Evolutionary conservation across 53 echinoderm and acorn worm species (phyloP).

Genomic region (Echinarachnius parma): DNA sequence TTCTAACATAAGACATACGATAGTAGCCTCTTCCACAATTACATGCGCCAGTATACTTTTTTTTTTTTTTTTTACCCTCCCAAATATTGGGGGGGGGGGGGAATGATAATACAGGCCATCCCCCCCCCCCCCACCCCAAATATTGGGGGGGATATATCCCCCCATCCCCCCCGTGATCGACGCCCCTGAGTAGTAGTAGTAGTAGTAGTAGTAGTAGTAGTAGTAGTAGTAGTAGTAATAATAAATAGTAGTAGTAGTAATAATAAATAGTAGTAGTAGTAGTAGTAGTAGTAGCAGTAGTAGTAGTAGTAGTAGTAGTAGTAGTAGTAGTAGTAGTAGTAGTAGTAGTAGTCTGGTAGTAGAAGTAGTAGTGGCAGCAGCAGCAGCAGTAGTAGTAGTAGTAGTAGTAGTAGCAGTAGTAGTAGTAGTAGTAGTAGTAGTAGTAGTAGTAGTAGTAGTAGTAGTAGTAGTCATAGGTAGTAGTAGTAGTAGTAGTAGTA

Average conservation of each 20-base stretch:
- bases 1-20: no score
- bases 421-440: constrained; percentile 1
- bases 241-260: background rate
- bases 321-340: constrained; percentile 1
- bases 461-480: background rate
- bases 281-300: background rate
- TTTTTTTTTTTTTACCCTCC: no score
- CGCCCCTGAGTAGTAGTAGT: no score
- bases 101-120: no score
- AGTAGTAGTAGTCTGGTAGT: no score
- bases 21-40: no score
- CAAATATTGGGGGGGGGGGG: no score
- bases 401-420: background rate
- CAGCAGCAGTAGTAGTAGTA: background rate
- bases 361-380: background rate
- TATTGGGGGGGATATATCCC: no score
- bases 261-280: background rate
- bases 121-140: no score
- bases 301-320: constrained; percentile 1
- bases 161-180: no score
- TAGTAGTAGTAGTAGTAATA: background rate
- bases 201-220: constrained; percentile 1
- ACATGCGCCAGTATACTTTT: no score
- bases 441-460: constrained; percentile 1
- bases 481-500: constrained; percentile 1